phyloP scores from a whole-genome alignment of 2,113 vertebrate species.

The Prinia subflava region DNA sequence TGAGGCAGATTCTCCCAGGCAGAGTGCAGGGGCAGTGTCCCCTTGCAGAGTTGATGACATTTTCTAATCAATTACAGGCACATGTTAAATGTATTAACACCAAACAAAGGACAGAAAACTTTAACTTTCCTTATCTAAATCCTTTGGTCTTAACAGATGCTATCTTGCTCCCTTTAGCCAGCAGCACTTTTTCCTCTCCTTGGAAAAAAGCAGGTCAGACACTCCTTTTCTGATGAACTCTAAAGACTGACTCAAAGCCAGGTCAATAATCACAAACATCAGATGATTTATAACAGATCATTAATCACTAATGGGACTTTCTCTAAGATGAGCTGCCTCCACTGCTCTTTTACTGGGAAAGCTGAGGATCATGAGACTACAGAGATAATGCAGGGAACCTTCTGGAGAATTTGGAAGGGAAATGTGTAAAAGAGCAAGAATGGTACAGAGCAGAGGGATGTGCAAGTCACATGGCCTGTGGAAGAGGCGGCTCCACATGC shows the following conservation, averaged over 20 bases:
- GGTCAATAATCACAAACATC: background rate
- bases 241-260: background rate
- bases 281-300: background rate
- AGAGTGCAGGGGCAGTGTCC: background rate
- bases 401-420: background rate
- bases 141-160: background rate
- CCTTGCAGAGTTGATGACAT: background rate
- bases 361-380: background rate
- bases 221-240: background rate
- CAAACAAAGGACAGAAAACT: background rate
- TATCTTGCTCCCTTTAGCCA: background rate
- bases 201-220: background rate
- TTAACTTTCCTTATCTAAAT: background rate
- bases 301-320: background rate
- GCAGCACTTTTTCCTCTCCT: background rate
- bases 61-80: background rate
- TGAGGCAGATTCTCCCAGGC: background rate
- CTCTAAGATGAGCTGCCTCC: background rate
- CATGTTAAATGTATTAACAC: background rate
- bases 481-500: background rate
- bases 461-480: accelerated
- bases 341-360: background rate
- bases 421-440: background rate
- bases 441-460: background rate
- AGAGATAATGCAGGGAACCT: background rate